Evolutionary conservation across 2,797 vertebrate genomes (phyloP), one percentile per base, ranked within the genome.

Genomic region (Amblyraja radiata): DNA sequence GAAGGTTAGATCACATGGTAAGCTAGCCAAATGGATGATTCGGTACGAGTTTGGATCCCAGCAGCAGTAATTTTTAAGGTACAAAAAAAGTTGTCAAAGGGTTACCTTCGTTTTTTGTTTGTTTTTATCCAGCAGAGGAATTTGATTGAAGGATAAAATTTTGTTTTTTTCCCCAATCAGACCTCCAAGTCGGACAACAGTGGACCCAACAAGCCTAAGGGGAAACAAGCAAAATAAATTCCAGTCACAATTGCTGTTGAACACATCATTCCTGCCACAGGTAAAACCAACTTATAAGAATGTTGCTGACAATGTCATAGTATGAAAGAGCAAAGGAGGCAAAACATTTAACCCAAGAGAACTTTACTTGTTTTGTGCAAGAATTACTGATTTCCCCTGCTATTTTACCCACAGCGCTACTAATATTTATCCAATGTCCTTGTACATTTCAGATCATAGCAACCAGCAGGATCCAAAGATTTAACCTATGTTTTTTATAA

Each of bases 41-140:
- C 13, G 6, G 28, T 86, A 11, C 23, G 6, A 61, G 3, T 58
- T 58, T 23, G 46, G 80, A 32, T n/a, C 6, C 83, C 0, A 0
- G 25, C 13, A 14, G 9, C 80, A 25, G 3, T 2, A 4, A 18
- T 58, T 83, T 54, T 0, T 54, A 54, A 54, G 46, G 46, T 54
- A 54, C 46, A 54, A 54, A 54, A 54, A 54, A 6, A 54, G 46
- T 54, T 54, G 46, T 54, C 10, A 68, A 11, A 46, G 28, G 13
- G 11, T 54, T 13, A 92, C 90, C 90, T 92, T 92, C 0, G 68
- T 73, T 58, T 92, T 73, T 28, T 76, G 90, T 25, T 76, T 92
- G 39, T 54, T 92, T 71, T 74, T 92, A 58, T 92, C 90, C 39
- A 76, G 1, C 36, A 92, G 90, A 92, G 90, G 36, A 46, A 92